Conservation (phyloP, 2,113 vertebrate species). For the Chloebia gouldiae region DNA sequence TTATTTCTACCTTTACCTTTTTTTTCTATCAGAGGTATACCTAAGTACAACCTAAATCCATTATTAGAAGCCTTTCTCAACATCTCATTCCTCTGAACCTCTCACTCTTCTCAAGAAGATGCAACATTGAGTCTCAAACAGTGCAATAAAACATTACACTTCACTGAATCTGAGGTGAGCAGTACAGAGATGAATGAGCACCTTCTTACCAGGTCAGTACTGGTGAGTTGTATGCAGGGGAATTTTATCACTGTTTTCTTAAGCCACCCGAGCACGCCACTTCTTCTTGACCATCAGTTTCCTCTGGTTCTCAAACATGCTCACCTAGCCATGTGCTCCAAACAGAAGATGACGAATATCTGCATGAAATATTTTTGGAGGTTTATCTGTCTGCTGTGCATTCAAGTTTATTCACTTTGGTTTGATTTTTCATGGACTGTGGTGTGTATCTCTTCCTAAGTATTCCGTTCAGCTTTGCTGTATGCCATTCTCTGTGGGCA, state of each 20-base stretch:
- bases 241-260: neutral
- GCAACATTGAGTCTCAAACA: neutral
- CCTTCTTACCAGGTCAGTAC: neutral
- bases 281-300: neutral
- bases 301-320: neutral
- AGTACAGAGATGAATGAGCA: neutral
- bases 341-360: neutral
- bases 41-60: neutral
- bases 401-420: neutral
- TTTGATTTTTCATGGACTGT: neutral
- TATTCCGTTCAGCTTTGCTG: neutral
- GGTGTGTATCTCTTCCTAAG: rapidly evolving
- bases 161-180: neutral
- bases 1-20: neutral
- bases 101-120: neutral
- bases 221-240: neutral
- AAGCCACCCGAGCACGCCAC: rapidly evolving
- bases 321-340: rapidly evolving
- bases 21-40: neutral
- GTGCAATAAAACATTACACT: neutral
- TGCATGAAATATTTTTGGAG: neutral
- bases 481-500: neutral
- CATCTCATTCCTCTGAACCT: neutral
- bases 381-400: neutral
- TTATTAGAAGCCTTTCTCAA: neutral